Conservation (phyloP, 2,113 vertebrate species). For the Cavia porcellus region DNA sequence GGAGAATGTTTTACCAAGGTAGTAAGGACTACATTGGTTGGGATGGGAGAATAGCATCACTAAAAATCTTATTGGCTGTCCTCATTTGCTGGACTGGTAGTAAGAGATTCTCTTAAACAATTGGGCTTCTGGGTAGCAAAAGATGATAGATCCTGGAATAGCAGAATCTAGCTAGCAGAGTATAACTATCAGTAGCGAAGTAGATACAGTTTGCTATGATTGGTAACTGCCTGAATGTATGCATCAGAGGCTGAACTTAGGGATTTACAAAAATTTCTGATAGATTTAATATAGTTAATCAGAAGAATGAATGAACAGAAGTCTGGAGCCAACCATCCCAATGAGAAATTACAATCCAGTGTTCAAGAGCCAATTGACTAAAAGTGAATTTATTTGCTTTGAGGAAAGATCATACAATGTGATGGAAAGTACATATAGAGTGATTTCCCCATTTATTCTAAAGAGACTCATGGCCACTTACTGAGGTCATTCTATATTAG, state of each 20-base stretch:
- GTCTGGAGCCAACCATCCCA: background rate
- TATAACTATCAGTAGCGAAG: background rate
- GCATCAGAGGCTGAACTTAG: background rate
- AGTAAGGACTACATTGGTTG: background rate
- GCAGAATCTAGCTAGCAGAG: background rate
- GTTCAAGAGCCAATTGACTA: background rate
- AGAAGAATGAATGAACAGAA: background rate
- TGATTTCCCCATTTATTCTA: background rate
- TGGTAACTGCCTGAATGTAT: background rate
- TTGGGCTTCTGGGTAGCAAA: background rate
- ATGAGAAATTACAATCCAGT: background rate
- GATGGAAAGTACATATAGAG: background rate
- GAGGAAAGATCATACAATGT: background rate
- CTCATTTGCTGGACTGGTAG: background rate
- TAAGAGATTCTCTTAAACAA: background rate
- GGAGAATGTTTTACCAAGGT: background rate
- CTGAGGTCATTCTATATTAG: background rate
- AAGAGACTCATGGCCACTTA: background rate
- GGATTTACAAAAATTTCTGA: background rate
- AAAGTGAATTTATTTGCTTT: background rate
- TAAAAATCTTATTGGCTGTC: background rate
- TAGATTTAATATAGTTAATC: background rate
- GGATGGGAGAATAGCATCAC: background rate
- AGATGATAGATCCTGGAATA: background rate
- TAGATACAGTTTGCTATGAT: background rate